These are phyloP conservation scores for Nymphalis urticae DNA, from an alignment of 2,888 invertebrate genomes.

Conservation along the genomic window DNA sequence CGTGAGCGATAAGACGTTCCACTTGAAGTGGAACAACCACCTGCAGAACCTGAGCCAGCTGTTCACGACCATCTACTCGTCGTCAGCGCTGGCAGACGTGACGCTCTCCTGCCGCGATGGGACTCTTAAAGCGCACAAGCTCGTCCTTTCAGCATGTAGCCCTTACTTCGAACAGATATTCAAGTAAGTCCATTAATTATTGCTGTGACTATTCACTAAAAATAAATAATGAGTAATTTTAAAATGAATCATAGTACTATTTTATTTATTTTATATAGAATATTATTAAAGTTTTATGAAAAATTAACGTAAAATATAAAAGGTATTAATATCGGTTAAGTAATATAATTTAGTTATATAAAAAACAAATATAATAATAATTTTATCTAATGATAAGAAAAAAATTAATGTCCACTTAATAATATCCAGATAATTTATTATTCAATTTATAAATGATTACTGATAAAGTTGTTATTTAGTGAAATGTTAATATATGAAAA, in stretches of 20 bases:
- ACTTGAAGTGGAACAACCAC: conserved; percentile 87
- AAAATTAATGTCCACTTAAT: conserved; percentile 37
- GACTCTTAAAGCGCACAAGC: conserved; percentile 85
- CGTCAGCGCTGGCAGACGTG: conserved; percentile 86
- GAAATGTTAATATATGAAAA: conserved; percentile 32
- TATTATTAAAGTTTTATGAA: background rate
- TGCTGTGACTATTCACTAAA: conserved; percentile 7
- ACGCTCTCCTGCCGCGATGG: conserved; percentile 88
- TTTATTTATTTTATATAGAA: conserved; percentile 9
- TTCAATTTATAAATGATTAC: conserved; percentile 36
- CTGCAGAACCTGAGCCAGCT: conserved; percentile 86
- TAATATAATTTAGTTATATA: conserved; percentile 36
- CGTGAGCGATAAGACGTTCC: conserved; percentile 85
- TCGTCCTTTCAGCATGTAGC: conserved; percentile 88
- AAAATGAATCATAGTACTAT: conserved; percentile 17
- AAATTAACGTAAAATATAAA: background rate
- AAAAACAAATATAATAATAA: conserved; percentile 36
- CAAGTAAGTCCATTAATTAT: conserved; percentile 63
- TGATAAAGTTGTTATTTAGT: conserved; percentile 36
- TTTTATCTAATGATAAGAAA: conserved; percentile 47
- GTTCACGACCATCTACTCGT: conserved; percentile 86
- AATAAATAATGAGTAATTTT: conserved; percentile 21
- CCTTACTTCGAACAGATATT: conserved; percentile 89
- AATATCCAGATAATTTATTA: conserved; percentile 39
- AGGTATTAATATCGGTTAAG: conserved; percentile 15